Conservation (phyloP, 2,888 invertebrate genomes). For the Caenorhabditis drosophilae region DNA sequence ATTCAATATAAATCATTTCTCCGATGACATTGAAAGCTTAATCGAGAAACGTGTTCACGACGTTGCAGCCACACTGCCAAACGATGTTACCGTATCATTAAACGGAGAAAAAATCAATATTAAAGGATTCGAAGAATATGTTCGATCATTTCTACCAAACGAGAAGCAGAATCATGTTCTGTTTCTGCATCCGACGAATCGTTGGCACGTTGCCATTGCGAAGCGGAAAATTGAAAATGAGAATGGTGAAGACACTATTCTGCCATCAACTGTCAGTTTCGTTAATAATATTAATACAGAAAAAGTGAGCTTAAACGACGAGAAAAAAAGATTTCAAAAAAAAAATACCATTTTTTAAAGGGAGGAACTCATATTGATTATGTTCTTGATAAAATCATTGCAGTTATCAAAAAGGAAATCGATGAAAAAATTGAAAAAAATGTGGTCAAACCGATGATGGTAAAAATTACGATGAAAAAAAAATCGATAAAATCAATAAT, state of each 20-base stretch:
- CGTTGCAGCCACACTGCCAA: constrained; percentile 82
- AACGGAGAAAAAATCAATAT: constrained; percentile 77
- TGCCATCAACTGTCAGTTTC: constrained; percentile 79
- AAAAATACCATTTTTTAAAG: constrained; percentile 52
- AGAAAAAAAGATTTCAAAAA: neutral
- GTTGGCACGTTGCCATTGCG: constrained; percentile 94
- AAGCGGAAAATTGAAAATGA: neutral
- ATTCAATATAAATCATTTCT: constrained; percentile 85
- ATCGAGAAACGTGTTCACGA: constrained; percentile 85
- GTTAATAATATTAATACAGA: constrained; percentile 97
- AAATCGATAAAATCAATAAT: constrained; percentile 1
- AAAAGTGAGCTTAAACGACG: constrained; percentile 73
- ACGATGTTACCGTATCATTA: constrained; percentile 85
- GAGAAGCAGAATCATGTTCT: constrained; percentile 68
- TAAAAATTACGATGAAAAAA: constrained; percentile 23
- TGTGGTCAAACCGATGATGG: constrained; percentile 85
- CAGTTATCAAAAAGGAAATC: constrained; percentile 80
- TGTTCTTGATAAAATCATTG: constrained; percentile 84
- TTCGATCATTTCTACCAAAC: constrained; percentile 84
- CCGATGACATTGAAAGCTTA: constrained; percentile 79
- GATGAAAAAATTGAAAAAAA: constrained; percentile 84
- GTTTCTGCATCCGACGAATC: constrained; percentile 72
- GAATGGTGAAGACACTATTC: neutral
- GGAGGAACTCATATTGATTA: constrained; percentile 96
- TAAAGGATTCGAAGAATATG: constrained; percentile 90